Evolutionary conservation across 2,113 vertebrate species (phyloP), one percentile per base, ranked within the genome.

Genomic region (Catharus bicknelli): DNA sequence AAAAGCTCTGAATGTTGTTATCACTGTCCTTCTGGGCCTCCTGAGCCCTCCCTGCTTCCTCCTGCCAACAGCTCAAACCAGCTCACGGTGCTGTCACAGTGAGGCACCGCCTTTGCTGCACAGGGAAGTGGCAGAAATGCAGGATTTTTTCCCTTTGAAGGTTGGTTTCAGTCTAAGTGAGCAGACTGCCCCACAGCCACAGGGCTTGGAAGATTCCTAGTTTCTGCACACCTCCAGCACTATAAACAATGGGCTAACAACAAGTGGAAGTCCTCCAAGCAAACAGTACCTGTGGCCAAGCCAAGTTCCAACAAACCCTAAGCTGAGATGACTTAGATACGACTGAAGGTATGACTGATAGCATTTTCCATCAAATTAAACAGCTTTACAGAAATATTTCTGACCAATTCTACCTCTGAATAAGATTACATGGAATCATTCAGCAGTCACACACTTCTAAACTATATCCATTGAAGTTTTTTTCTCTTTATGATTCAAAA

Each of bases 21-120:
- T 62, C 10, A 6, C 79, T 90, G 84, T 80, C 93, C 89, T 87
- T 94, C 93, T 94, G 90, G 90, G 90, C 85, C 82, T 94, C 69
- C 83, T 23, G 70, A 92, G 89, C 83, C 87, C 90, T 89, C 84
- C 75, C 84, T 92, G 68, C 93, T 92, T 95, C 57, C 72, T 85
- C 59, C 67, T 94, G 90, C 94, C 95, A 94, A 79, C 25, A 91
- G 59, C 17, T 80, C 66, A 45, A 87, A 94, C 43, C 63, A 90
- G 43, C 91, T 86, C 85, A 42, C 32, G 3, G 72, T 57, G 38
- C 87, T 86, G 82, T 86, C 91, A 93, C 47, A 9, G 40, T 14
- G 19, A 85, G 86, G 51, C 32, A 18, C 4, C 6, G 61, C 22
- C 51, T 75, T 19, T 20, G 51, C 62, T 72, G 66, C 50, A 34